phyloP scores from a whole-genome alignment of 2,113 vertebrate genomes.

The Rutilus rutilus region DNA sequence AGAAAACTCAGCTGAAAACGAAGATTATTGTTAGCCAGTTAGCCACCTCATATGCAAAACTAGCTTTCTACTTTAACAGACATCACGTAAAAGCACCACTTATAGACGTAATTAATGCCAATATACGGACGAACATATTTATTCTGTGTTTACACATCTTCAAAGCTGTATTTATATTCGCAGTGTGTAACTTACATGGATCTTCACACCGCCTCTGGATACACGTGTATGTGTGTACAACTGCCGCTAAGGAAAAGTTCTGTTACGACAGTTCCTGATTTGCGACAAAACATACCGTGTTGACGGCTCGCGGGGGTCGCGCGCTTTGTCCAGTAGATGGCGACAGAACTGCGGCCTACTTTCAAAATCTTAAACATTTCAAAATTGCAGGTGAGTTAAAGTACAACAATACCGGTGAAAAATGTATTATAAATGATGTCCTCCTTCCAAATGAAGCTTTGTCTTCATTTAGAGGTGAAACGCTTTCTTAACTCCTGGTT shows the following conservation, averaged over 20 bases:
- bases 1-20: not conserved
- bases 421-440: not conserved
- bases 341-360: not conserved
- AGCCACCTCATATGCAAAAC: not conserved
- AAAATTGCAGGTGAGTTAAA: not conserved
- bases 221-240: constrained; percentile 14
- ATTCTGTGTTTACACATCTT: not conserved
- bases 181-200: not conserved
- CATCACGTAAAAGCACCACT: not conserved
- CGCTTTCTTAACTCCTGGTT: not conserved
- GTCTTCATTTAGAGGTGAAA: not conserved
- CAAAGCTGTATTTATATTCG: not conserved
- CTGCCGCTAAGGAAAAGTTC: not conserved
- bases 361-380: not conserved
- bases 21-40: not conserved
- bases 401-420: not conserved
- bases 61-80: not conserved
- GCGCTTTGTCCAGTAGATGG: not conserved
- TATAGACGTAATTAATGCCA: not conserved
- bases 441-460: not conserved
- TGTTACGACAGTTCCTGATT: not conserved
- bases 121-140: not conserved
- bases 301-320: not conserved
- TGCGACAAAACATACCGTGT: not conserved
- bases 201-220: not conserved